A percentile compares a stretch with the other conserved stretches of the same genome.
Conservation (phyloP, 2,113 vertebrate species). For the Solea senegalensis region DNA sequence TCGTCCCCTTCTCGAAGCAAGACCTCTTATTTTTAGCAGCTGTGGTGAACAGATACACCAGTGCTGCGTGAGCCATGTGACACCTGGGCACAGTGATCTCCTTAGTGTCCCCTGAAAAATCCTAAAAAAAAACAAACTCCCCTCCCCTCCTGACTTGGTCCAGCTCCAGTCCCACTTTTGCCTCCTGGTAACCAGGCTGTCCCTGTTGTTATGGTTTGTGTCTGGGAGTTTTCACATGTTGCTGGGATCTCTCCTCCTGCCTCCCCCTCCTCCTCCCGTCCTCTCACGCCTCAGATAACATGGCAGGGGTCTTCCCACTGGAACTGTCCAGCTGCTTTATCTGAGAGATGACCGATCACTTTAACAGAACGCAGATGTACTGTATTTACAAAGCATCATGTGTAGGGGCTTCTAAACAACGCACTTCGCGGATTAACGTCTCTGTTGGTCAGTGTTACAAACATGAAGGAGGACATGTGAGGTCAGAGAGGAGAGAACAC, state of each 20-base stretch:
- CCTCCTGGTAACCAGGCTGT: conserved; percentile 64
- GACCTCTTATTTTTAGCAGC: conserved; percentile 29
- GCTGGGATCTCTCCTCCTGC: conserved; percentile 56
- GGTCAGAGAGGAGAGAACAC: conserved; percentile 48
- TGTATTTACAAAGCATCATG: conserved; percentile 69
- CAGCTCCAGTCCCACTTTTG: conserved; percentile 29
- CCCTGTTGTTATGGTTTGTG: conserved; percentile 66
- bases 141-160: conserved; percentile 11
- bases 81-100: conserved; percentile 20
- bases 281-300: conserved; percentile 75
- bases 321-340: conserved; percentile 78
- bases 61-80: conserved; percentile 5
- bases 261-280: conserved; percentile 28
- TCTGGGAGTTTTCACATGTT: conserved; percentile 74
- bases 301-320: conserved; percentile 76
- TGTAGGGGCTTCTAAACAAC: conserved; percentile 70
- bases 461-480: conserved; percentile 58
- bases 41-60: conserved; percentile 18
- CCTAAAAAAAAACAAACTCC: neutral
- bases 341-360: conserved; percentile 72
- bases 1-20: conserved; percentile 7
- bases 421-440: conserved; percentile 63
- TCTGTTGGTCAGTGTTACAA: conserved; percentile 57
- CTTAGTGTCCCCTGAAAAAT: conserved; percentile 20
- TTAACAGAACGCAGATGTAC: conserved; percentile 81